phyloP scores from a whole-genome alignment of 2,113 vertebrate species.

The Conger conger region DNA sequence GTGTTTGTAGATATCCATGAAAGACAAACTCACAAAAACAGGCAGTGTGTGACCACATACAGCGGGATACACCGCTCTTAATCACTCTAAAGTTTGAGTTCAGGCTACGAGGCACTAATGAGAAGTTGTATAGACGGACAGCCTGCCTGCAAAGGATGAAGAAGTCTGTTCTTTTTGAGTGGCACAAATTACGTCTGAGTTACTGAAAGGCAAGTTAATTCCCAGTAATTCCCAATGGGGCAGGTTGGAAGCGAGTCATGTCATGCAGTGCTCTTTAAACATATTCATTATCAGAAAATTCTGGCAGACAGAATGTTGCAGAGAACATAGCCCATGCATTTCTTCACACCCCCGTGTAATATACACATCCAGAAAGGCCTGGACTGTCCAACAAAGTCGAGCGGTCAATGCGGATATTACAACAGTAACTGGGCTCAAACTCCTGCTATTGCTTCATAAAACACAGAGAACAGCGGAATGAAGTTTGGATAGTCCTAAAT shows the following conservation, averaged over 20 bases:
- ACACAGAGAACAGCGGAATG: not conserved
- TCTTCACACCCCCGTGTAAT: not conserved
- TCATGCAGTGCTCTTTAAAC: not conserved
- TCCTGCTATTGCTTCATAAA: not conserved
- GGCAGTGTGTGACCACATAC: not conserved
- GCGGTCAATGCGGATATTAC: not conserved
- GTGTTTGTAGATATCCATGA: not conserved
- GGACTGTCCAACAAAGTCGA: not conserved
- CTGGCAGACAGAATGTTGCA: not conserved
- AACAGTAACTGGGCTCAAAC: not conserved
- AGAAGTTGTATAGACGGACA: not conserved
- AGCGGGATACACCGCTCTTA: too few species aligned
- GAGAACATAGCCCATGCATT: not conserved
- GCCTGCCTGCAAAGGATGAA: not conserved
- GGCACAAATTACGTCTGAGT: conserved; percentile 3
- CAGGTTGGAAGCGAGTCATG: not conserved
- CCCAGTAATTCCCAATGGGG: not conserved
- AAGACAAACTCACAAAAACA: not conserved
- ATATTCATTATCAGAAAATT: not conserved
- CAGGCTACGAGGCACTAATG: not conserved
- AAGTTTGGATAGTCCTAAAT: not conserved
- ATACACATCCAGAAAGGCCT: not conserved
- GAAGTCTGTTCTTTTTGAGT: not conserved
- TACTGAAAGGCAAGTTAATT: conserved; percentile 2
- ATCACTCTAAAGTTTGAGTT: not conserved